A percentile compares a stretch with the other conserved stretches of the same genome.
Evolutionary conservation across 2,797 vertebrate genomes (phyloP).

Genomic region (Chelidonichthys spinosus): DNA sequence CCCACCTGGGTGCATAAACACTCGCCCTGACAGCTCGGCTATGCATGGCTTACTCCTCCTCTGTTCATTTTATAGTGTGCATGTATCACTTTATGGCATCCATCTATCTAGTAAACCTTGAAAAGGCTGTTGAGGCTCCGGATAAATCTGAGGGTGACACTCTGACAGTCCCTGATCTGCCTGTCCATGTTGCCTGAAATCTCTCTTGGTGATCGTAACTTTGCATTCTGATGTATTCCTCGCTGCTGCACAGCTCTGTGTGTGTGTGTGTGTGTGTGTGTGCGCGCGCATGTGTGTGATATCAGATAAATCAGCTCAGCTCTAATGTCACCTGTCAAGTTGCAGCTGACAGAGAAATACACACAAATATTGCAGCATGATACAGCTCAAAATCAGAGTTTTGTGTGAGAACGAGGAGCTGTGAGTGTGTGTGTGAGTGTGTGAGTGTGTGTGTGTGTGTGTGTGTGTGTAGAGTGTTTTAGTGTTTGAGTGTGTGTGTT

Average conservation of each 20-base stretch:
- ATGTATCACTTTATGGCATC: constrained; percentile 71
- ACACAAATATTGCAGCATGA: constrained; percentile 35
- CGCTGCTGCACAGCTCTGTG: constrained; percentile 17
- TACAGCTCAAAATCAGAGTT: constrained; percentile 41
- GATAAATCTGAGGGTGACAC: constrained; percentile 73
- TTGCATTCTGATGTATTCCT: constrained; percentile 57
- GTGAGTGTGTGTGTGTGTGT: constrained; percentile 74
- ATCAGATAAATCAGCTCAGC: constrained; percentile 59
- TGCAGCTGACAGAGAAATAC: constrained; percentile 52
- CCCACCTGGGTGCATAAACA: constrained; percentile 68
- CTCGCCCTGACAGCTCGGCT: constrained; percentile 42
- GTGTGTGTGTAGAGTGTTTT: constrained; percentile 85
- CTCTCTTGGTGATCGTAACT: constrained; percentile 68
- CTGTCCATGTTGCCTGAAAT: constrained; percentile 72
- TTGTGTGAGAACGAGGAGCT: constrained; percentile 16
- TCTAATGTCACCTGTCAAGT: constrained; percentile 60
- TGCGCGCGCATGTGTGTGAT: constrained; percentile 20
- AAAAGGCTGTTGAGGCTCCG: constrained; percentile 63
- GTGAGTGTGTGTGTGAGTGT: constrained; percentile 45
- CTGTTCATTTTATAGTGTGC: constrained; percentile 66
- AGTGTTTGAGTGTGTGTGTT: constrained; percentile 70
- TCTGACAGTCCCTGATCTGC: constrained; percentile 74
- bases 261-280: constrained; percentile 6
- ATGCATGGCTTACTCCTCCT: constrained; percentile 61
- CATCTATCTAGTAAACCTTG: constrained; percentile 77